Evolutionary conservation across 92 coral and sea anemone species (phyloP).

Genomic region (Zoanthus solanderi): DNA sequence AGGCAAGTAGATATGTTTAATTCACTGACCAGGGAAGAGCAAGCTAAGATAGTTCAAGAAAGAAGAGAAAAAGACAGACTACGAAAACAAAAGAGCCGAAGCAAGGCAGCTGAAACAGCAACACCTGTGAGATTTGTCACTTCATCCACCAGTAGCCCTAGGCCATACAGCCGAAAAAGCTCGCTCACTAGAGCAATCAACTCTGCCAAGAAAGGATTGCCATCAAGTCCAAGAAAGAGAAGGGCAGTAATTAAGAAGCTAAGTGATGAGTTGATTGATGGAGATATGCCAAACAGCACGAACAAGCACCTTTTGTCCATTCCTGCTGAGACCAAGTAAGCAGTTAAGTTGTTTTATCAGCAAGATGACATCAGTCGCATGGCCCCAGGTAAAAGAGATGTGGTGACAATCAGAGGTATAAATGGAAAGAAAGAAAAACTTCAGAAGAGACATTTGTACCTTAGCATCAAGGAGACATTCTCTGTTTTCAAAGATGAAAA

Average conservation of each 20-base stretch:
- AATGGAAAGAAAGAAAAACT: conserved; percentile 54
- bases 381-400: conserved; percentile 68
- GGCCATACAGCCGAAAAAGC: conserved; percentile 47
- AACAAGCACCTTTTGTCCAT: conserved; percentile 37
- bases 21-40: conserved; percentile 42
- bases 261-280: conserved; percentile 46
- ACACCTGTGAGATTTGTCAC: conserved; percentile 19
- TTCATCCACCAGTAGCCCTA: conserved; percentile 19
- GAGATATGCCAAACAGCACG: conserved; percentile 25
- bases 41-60: conserved; percentile 40
- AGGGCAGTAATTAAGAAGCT: conserved; percentile 45
- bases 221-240: conserved; percentile 59
- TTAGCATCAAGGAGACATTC: conserved; percentile 56
- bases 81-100: conserved; percentile 57
- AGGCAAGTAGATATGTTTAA: conserved; percentile 40
- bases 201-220: conserved; percentile 39
- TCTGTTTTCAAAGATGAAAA: conserved; percentile 36
- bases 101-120: conserved; percentile 39
- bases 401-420: conserved; percentile 27
- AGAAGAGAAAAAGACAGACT: conserved; percentile 59
- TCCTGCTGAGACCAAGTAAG: conserved; percentile 50
- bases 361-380: conserved; percentile 56
- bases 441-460: conserved; percentile 51
- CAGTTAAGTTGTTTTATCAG: conserved; percentile 46
- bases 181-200: conserved; percentile 49